Conservation (phyloP, 2,888 invertebrate species). For the Zelleria hepariella region DNA sequence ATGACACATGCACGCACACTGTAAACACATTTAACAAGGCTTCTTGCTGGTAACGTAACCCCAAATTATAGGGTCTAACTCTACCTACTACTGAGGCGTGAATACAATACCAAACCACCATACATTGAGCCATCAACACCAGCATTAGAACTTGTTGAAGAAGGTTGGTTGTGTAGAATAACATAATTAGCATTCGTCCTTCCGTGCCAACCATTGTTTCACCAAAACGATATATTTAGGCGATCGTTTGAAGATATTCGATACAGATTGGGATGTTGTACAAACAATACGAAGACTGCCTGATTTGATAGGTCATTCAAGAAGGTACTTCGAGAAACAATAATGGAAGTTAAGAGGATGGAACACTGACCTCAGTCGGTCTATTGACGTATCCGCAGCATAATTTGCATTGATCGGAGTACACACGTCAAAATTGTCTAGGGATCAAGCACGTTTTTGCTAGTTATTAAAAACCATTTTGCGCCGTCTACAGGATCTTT, state of each 20-base stretch:
- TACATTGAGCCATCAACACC: neutral
- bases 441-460: too few species aligned
- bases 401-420: too few species aligned
- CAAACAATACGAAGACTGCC: constrained; percentile 16
- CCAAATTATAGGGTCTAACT: constrained; percentile 48
- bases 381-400: too few species aligned
- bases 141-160: neutral
- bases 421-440: too few species aligned
- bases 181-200: constrained; percentile 36
- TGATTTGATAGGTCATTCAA: neutral
- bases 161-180: neutral
- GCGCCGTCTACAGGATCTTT: too few species aligned
- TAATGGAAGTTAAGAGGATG: neutral
- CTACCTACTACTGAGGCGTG: constrained; percentile 20
- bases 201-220: constrained; percentile 46
- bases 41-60: constrained; percentile 59
- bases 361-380: too few species aligned
- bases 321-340: neutral
- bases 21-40: constrained; percentile 12
- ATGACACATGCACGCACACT: too few species aligned
- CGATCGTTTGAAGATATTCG: constrained; percentile 28
- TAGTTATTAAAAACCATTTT: too few species aligned
- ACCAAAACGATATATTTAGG: constrained; percentile 37
- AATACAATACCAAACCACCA: constrained; percentile 13
- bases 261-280: constrained; percentile 26